Base-by-base conservation (phyloP, 2,797 vertebrate species). In the Syngnathus acus region DNA sequence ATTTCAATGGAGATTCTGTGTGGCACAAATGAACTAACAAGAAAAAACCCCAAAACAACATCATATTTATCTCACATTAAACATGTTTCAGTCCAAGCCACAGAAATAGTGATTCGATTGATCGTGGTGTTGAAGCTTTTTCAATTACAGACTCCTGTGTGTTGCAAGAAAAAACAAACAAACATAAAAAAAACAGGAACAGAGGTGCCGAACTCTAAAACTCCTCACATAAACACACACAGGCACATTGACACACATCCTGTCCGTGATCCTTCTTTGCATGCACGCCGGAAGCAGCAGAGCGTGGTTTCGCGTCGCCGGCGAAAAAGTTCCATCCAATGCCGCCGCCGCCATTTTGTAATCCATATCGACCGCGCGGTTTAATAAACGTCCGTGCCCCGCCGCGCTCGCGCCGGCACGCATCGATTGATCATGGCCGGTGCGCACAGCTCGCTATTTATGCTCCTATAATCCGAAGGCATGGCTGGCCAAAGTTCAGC, bases 401-500 rank as follows among this genome's bases (percentile, higher is more conserved):
- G 72, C 79, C 68, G 65, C 58, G 75, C 40, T 69, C 61, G 71
- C 73, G 68, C 69, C 82, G 75, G 73, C 78, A 65, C 9, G 1
- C 77, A 85, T 87, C 65, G 86, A 89, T 86, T 74, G 82, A 81
- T 85, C 80, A 61, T 78, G 83, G 86, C 83, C 77, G 75, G 7
- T 73, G 66, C 69, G 51, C 68, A 66, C 62, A 10, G 54, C 70
- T 77, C 73, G 79, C 81, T 84, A 84, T 85, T 88, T 87, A 86
- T 81, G 78, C 76, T 73, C 68, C 81, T 68, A 71, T 89, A 87
- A 89, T 89, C 86, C 77, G 1, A 68, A 69, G 80, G 74, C 78
- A 68, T 54, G 54, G 66, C 61, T 5, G 73, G 78, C 76, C 77
- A 74, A 78, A 84, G 81, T 78, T 74, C 75, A 9, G 62, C 78